Conservation (phyloP, 2,797 vertebrate species). For the Numenius phaeopus region DNA sequence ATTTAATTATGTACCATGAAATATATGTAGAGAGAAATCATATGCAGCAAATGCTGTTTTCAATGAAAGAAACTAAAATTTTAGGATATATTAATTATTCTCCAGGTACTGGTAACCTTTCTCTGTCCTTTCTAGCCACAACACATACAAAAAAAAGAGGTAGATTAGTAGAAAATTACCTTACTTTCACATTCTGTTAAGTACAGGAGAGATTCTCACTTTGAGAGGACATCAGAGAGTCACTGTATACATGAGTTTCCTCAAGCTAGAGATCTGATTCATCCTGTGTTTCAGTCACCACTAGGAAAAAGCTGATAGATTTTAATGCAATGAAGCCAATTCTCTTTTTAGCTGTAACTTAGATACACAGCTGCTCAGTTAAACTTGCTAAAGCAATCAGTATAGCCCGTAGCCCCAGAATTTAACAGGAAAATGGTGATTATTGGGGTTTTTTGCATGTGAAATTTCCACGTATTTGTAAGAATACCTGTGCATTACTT, state of each 20-base stretch:
- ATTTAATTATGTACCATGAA: neutral
- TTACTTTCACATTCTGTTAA: neutral
- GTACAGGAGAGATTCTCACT: neutral
- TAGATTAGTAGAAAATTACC: neutral
- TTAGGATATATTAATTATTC: neutral
- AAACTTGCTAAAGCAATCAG: neutral
- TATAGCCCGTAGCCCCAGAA: neutral
- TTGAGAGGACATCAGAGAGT: neutral
- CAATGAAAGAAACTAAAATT: neutral
- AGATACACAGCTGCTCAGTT: neutral
- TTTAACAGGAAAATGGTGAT: neutral
- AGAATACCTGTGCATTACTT: neutral
- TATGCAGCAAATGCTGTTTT: neutral
- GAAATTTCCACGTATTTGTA: neutral
- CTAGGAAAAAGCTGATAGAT: neutral
- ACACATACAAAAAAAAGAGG: neutral
- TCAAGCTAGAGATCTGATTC: neutral
- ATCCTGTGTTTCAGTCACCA: neutral
- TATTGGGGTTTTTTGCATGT: accelerated
- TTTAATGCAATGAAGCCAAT: neutral
- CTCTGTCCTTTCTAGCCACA: neutral
- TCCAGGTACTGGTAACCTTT: neutral
- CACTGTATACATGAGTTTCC: neutral
- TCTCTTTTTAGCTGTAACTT: neutral
- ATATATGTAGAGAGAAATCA: neutral